Conservation (phyloP, 1,140 invertebrate genomes). For the Drosophila paulistorum region DNA sequence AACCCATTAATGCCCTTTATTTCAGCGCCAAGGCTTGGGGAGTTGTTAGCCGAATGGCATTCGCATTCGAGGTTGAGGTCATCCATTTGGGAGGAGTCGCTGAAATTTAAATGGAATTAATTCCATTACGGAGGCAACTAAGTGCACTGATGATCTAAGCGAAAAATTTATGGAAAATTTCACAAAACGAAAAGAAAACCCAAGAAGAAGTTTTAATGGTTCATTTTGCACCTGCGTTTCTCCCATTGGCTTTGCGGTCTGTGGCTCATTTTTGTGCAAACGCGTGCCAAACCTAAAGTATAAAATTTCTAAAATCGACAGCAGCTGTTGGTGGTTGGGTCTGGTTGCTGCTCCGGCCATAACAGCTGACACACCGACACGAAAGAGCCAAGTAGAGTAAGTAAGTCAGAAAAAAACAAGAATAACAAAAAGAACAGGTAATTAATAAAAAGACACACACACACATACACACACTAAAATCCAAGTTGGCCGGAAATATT, state of each 20-base stretch:
- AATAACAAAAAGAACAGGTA: conserved; percentile 1
- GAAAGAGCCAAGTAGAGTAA: not conserved
- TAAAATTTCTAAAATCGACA: conserved; percentile 11
- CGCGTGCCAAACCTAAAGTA: conserved; percentile 11
- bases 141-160: conserved; percentile 56
- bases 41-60: conserved; percentile 5
- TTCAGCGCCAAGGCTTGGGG: conserved; percentile 8
- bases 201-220: conserved; percentile 37
- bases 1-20: conserved; percentile 51
- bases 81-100: conserved; percentile 34
- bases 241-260: conserved; percentile 33
- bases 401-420: conserved; percentile 3
- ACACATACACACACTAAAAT: not conserved
- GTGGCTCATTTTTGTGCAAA: conserved; percentile 8
- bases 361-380: conserved; percentile 3
- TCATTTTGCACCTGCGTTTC: conserved; percentile 54
- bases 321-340: not conserved
- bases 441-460: conserved; percentile 7
- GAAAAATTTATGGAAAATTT: not conserved
- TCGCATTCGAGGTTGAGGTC: conserved; percentile 36
- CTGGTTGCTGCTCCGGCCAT: not conserved
- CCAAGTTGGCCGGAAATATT: conserved; percentile 3
- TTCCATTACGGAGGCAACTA: conserved; percentile 40
- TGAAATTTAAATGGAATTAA: conserved; percentile 39
- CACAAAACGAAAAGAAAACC: conserved; percentile 32